A percentile compares a stretch with the other conserved stretches of the same genome.
Evolutionary conservation across 2,797 vertebrate genomes (phyloP).

Genomic region (Galaxias olidus): DNA sequence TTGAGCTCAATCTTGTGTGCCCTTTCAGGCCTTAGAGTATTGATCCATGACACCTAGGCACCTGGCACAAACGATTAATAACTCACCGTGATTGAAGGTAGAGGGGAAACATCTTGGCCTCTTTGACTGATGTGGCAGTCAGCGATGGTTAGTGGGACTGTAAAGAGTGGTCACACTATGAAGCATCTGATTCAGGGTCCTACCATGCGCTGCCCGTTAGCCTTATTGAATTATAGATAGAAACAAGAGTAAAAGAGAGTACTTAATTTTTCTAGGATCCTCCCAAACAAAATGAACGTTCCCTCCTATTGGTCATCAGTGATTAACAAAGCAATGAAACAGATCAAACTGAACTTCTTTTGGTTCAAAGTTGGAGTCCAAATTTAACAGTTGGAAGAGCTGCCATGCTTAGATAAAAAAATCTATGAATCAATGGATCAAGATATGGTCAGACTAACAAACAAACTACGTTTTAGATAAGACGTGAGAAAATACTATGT

Average conservation of each 20-base stretch:
- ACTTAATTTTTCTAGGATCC: slow-evolving; percentile 34
- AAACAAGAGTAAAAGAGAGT: slow-evolving; percentile 47
- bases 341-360: slow-evolving; percentile 26
- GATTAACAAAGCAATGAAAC: slow-evolving; percentile 11
- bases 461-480: no score
- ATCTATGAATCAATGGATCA: not conserved
- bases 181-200: slow-evolving; percentile 73
- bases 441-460: not conserved
- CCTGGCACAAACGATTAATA: slow-evolving; percentile 28
- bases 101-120: slow-evolving; percentile 76
- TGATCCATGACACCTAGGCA: not conserved
- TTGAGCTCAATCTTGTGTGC: not conserved
- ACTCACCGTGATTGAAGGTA: slow-evolving; percentile 79
- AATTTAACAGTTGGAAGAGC: slow-evolving; percentile 16
- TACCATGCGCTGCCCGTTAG: slow-evolving; percentile 78
- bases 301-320: slow-evolving; percentile 27
- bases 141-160: slow-evolving; percentile 43
- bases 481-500: no score
- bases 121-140: slow-evolving; percentile 47
- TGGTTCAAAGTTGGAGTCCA: slow-evolving; percentile 32
- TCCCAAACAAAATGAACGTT: slow-evolving; percentile 39
- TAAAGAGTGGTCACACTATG: slow-evolving; percentile 66
- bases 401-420: not conserved
- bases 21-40: not conserved
- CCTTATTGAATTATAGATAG: slow-evolving; percentile 69